Conservation (phyloP, 64 coral and sea anemone genomes). For the Actinia equina region DNA sequence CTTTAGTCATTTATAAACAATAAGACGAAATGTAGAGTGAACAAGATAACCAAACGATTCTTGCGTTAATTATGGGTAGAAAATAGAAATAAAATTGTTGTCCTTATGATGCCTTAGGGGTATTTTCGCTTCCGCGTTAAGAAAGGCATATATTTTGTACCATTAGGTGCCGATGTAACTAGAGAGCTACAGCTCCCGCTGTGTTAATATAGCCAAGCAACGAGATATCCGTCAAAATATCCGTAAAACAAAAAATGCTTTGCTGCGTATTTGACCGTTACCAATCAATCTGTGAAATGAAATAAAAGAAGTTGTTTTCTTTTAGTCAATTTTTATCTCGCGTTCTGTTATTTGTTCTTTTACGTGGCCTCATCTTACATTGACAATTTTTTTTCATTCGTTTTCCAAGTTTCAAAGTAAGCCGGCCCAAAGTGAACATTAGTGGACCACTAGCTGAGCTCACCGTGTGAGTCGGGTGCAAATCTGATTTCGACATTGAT, state of each 20-base stretch:
- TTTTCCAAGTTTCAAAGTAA: neutral
- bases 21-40: neutral
- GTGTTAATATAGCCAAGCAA: conserved; percentile 3
- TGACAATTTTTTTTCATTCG: neutral
- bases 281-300: neutral
- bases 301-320: neutral
- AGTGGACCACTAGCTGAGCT: conserved; percentile 4
- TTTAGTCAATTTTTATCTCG: neutral
- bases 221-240: neutral
- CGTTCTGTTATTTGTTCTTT: neutral
- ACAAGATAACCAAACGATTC: neutral
- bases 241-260: neutral
- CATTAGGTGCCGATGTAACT: conserved; percentile 4
- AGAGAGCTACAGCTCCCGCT: neutral
- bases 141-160: conserved; percentile 4
- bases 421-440: conserved; percentile 4
- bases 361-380: neutral
- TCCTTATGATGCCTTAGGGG: neutral
- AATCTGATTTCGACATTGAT: conserved; percentile 5
- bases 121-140: neutral
- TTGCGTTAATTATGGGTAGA: neutral
- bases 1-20: too few relatives aligned
- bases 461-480: neutral
- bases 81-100: neutral
- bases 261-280: neutral